A percentile compares a stretch with the other conserved stretches of the same genome.
These are phyloP conservation scores for Brachymystax lenok DNA, from an alignment of 2,797 vertebrate species.

Conservation along the genomic window DNA sequence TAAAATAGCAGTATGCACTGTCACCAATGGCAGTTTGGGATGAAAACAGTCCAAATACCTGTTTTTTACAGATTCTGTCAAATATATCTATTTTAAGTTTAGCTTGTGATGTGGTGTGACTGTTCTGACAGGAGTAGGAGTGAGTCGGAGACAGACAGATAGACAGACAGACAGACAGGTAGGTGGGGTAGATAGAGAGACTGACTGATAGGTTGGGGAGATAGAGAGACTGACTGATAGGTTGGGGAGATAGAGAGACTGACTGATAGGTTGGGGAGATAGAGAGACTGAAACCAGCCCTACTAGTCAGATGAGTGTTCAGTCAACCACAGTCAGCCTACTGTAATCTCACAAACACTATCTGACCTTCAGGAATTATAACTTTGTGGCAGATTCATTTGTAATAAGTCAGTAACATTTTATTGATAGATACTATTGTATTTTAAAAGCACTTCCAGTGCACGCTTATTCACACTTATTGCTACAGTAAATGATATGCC, in stretches of 20 bases:
- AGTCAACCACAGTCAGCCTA: slow-evolving; percentile 67
- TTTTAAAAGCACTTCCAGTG: no score
- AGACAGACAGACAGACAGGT: no score
- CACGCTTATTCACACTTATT: no score
- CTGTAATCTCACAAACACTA: slow-evolving; percentile 57
- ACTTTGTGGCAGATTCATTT: neutral
- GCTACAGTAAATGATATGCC: no score
- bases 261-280: no score
- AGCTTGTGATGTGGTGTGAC: neutral
- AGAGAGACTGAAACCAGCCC: slow-evolving; percentile 73
- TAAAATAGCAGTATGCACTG: slow-evolving; percentile 63
- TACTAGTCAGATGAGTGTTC: slow-evolving; percentile 67
- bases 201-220: no score
- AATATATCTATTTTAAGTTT: slow-evolving; percentile 10
- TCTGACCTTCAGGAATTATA: slow-evolving; percentile 67
- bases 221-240: slow-evolving; percentile 65
- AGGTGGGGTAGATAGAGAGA: no score
- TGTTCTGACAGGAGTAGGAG: neutral
- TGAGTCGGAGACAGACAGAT: slow-evolving; percentile 63
- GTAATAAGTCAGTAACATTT: neutral
- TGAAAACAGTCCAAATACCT: slow-evolving; percentile 16
- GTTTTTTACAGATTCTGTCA: slow-evolving; percentile 51
- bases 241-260: slow-evolving; percentile 43
- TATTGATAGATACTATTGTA: no score
- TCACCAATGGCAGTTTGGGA: slow-evolving; percentile 53